Conservation (phyloP, 2,888 invertebrate species). For the Hesperia comma region DNA sequence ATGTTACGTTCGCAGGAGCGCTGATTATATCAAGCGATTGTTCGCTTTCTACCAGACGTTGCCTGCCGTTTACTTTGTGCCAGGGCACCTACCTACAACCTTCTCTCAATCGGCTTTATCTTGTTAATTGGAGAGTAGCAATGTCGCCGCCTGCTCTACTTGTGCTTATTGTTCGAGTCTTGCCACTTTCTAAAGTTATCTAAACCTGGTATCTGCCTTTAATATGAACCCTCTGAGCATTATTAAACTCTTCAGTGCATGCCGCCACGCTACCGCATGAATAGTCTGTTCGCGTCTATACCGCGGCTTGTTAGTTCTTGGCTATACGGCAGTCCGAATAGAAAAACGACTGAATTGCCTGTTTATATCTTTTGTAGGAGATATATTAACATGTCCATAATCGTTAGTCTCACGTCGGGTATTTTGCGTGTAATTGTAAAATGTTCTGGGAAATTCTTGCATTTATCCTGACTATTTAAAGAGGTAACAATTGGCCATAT, state of each 20-base stretch:
- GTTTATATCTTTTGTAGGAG: slow-evolving; percentile 29
- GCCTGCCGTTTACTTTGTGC: slow-evolving; percentile 50
- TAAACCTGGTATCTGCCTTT: slow-evolving; percentile 62
- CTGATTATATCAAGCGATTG: slow-evolving; percentile 56
- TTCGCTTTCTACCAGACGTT: slow-evolving; percentile 53
- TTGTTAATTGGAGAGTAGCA: slow-evolving; percentile 68
- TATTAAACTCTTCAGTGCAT: slow-evolving; percentile 48
- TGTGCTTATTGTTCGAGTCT: slow-evolving; percentile 68
- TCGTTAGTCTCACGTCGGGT: slow-evolving; percentile 29
- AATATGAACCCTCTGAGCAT: slow-evolving; percentile 56
- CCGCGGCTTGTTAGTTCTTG: slow-evolving; percentile 11
- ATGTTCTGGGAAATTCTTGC: slow-evolving; percentile 32
- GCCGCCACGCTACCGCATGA: slow-evolving; percentile 38
- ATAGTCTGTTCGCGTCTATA: slow-evolving; percentile 28
- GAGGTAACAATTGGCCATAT: slow-evolving; percentile 33
- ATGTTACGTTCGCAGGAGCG: slow-evolving; percentile 37
- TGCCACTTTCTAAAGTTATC: slow-evolving; percentile 78
- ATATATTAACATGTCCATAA: slow-evolving; percentile 35
- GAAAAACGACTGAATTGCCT: slow-evolving; percentile 17
- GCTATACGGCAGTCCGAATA: slow-evolving; percentile 20
- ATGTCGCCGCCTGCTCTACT: slow-evolving; percentile 63
- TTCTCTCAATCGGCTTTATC: slow-evolving; percentile 55
- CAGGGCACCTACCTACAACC: slow-evolving; percentile 39
- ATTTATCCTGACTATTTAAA: slow-evolving; percentile 31
- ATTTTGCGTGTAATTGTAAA: slow-evolving; percentile 35